phyloP scores from a whole-genome alignment of 2,797 vertebrate species.

The Melanogrammus aeglefinus region DNA sequence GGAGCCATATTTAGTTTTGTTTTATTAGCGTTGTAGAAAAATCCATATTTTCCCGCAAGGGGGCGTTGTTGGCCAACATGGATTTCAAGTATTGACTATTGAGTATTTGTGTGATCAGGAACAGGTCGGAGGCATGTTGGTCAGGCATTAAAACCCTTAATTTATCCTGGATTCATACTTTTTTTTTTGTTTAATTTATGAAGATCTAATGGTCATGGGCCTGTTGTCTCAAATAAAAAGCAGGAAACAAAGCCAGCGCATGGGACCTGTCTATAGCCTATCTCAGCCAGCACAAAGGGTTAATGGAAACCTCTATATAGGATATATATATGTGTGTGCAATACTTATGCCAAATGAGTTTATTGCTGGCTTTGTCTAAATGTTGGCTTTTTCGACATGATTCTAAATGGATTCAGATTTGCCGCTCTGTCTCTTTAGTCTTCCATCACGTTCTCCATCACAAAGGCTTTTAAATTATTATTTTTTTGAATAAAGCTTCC shows the following conservation, averaged over 20 bases:
- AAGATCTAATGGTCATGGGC: not conserved
- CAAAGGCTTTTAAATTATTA: conserved; percentile 36
- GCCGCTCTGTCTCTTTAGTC: conserved; percentile 59
- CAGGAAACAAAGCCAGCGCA: not conserved
- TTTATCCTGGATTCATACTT: not conserved
- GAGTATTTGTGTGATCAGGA: not conserved
- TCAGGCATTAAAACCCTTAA: too few relatives aligned
- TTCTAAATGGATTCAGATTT: conserved; percentile 23
- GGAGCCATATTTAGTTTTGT: not conserved
- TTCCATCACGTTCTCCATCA: conserved; percentile 55
- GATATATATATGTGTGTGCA: not conserved
- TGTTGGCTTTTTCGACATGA: conserved; percentile 23
- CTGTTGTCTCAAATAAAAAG: not conserved
- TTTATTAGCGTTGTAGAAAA: not conserved
- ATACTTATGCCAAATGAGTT: conserved; percentile 24
- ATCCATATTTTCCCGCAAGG: not conserved
- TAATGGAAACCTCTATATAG: not conserved
- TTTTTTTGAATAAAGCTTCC: conserved; percentile 36
- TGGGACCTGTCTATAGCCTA: not conserved
- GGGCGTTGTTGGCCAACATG: not conserved
- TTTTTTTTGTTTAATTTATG: not conserved
- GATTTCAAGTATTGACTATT: not conserved
- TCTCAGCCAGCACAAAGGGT: not conserved
- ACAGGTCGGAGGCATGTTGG: not conserved
- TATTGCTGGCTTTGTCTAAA: conserved; percentile 24